phyloP scores from a whole-genome alignment of 2,888 invertebrate species.

The Spialia ferax region DNA sequence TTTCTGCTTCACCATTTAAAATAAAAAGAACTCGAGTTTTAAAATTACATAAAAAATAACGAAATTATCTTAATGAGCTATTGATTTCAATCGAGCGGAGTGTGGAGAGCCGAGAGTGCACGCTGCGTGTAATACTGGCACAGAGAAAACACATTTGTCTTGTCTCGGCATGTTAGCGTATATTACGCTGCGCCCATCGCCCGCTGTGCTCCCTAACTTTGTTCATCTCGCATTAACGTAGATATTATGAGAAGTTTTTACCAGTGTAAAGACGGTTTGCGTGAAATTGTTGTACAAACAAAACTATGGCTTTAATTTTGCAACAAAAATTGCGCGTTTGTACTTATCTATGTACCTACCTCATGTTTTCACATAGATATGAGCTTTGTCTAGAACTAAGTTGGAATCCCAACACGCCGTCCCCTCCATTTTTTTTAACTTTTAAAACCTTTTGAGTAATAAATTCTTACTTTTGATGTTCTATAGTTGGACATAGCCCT shows the following conservation, averaged over 20 bases:
- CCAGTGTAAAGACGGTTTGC: not conserved
- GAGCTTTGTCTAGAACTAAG: no score
- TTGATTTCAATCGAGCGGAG: conserved; percentile 41
- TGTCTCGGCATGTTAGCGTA: conserved; percentile 84
- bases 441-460: no score
- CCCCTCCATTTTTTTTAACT: no score
- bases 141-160: conserved; percentile 86
- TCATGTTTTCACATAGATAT: no score
- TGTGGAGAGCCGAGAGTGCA: conserved; percentile 55
- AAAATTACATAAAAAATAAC: no score
- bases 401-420: no score
- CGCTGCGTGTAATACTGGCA: conserved; percentile 73
- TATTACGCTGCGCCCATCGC: conserved; percentile 79
- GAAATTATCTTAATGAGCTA: conserved; percentile 13
- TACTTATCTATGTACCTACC: no score
- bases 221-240: conserved; percentile 55
- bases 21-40: no score
- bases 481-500: no score
- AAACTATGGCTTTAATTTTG: conserved; percentile 56
- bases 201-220: conserved; percentile 53
- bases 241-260: conserved; percentile 41
- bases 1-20: not conserved
- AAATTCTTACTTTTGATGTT: no score
- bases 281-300: conserved; percentile 1
- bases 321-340: not conserved